A percentile compares a stretch with the other conserved stretches of the same genome.
These are phyloP conservation scores for Strigamia transsilvanica DNA, from an alignment of 2,888 invertebrate genomes.

Conservation along the genomic window DNA sequence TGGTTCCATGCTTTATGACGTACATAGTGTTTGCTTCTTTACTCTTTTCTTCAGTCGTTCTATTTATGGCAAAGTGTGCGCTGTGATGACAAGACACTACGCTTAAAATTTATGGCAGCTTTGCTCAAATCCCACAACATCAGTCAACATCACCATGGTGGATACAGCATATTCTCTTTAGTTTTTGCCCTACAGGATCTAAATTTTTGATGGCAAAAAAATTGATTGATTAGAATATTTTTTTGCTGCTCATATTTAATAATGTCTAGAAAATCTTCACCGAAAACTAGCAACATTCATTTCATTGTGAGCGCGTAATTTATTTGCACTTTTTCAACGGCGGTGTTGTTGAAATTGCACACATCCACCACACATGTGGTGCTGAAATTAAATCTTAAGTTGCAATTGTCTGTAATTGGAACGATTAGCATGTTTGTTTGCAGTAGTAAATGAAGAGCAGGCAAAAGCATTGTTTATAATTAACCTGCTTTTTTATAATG, in stretches of 20 bases:
- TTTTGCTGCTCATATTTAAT: neutral
- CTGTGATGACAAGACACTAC: constrained; percentile 16
- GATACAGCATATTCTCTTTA: constrained; percentile 11
- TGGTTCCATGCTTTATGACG: neutral
- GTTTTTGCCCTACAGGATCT: neutral
- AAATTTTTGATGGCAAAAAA: neutral
- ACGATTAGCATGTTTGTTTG: neutral
- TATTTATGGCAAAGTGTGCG: constrained; percentile 30
- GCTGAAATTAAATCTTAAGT: neutral
- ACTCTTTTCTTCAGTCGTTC: constrained; percentile 20
- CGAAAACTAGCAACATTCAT: no score
- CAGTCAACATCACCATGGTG: neutral
- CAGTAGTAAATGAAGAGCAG: constrained; percentile 8
- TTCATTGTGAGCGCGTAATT: no score
- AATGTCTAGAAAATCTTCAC: no score
- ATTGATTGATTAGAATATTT: constrained; percentile 6
- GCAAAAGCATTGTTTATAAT: neutral
- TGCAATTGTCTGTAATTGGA: constrained; percentile 2
- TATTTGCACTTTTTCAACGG: neutral
- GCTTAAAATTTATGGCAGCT: constrained; percentile 20
- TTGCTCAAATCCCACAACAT: constrained; percentile 30
- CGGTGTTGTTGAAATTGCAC: neutral
- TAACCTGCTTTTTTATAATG: neutral
- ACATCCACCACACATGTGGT: neutral
- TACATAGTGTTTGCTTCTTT: constrained; percentile 11